Conservation (phyloP, 2,113 vertebrate species). For the Electrona antarctica region DNA sequence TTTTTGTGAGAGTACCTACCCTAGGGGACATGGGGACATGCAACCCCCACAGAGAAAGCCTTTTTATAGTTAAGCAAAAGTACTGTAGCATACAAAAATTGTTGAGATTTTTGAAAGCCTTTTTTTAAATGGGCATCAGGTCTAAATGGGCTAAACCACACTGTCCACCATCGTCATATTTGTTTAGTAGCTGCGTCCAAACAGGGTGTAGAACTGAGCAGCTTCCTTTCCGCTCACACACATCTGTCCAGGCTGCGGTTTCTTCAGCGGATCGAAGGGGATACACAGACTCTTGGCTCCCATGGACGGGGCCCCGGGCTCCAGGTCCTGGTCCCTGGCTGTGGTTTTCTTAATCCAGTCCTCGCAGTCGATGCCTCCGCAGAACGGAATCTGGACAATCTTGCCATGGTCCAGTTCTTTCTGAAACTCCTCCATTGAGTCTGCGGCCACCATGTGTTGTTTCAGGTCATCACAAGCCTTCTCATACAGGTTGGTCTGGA, state of each 20-base stretch:
- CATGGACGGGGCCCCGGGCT: constrained; percentile 97
- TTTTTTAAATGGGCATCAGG: constrained; percentile 67
- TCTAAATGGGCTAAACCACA: background rate
- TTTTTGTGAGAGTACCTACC: no score
- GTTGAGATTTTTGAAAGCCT: constrained; percentile 20
- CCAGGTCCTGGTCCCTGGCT: constrained; percentile 95
- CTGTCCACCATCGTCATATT: background rate
- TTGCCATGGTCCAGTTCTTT: constrained; percentile 90
- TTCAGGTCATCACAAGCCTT: constrained; percentile 89
- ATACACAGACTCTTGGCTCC: constrained; percentile 98
- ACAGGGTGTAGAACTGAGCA: constrained; percentile 94
- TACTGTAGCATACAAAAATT: constrained; percentile 23
- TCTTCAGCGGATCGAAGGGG: constrained; percentile 89
- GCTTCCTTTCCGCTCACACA: constrained; percentile 89
- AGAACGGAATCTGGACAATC: constrained; percentile 98
- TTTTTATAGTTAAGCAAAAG: no score
- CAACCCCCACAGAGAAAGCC: no score
- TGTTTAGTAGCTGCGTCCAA: constrained; percentile 93
- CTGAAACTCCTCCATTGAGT: constrained; percentile 93
- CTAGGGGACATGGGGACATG: no score
- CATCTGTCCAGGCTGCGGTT: constrained; percentile 82
- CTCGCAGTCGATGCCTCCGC: constrained; percentile 91
- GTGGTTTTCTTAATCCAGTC: constrained; percentile 99
- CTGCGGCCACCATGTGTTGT: constrained; percentile 87
- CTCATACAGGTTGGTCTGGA: constrained; percentile 87